Evolutionary conservation across 2,113 vertebrate species (phyloP).

Genomic region (Elgaria multicarinata): DNA sequence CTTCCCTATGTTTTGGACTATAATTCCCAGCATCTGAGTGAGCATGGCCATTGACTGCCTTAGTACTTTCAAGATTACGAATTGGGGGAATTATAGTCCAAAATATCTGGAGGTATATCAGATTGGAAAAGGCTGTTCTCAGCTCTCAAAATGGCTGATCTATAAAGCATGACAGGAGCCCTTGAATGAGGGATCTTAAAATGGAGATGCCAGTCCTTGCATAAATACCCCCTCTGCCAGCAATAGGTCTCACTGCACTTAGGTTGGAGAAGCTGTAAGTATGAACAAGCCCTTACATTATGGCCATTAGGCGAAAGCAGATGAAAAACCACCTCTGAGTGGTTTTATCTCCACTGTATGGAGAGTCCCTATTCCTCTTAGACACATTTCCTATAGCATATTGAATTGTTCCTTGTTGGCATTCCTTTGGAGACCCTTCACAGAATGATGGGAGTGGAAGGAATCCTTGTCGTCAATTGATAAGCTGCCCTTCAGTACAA

Average conservation of each 20-base stretch:
- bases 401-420: neutral
- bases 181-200: neutral
- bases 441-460: neutral
- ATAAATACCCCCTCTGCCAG: neutral
- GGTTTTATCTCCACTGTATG: neutral
- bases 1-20: too few relatives aligned
- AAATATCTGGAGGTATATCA: too few relatives aligned
- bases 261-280: neutral
- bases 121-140: too few relatives aligned
- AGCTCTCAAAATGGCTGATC: neutral
- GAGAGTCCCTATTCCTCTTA: neutral
- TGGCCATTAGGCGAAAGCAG: neutral
- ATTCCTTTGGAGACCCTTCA: neutral
- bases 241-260: neutral
- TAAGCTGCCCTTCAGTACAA: neutral
- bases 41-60: too few relatives aligned
- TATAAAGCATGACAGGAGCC: neutral
- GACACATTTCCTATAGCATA: neutral
- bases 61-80: too few relatives aligned
- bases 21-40: too few relatives aligned
- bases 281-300: neutral
- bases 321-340: neutral
- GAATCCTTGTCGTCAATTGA: neutral
- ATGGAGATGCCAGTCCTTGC: neutral
- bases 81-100: too few relatives aligned